Evolutionary conservation across 2,113 vertebrate species (phyloP).

Genomic region (Urocitellus parryii): DNA sequence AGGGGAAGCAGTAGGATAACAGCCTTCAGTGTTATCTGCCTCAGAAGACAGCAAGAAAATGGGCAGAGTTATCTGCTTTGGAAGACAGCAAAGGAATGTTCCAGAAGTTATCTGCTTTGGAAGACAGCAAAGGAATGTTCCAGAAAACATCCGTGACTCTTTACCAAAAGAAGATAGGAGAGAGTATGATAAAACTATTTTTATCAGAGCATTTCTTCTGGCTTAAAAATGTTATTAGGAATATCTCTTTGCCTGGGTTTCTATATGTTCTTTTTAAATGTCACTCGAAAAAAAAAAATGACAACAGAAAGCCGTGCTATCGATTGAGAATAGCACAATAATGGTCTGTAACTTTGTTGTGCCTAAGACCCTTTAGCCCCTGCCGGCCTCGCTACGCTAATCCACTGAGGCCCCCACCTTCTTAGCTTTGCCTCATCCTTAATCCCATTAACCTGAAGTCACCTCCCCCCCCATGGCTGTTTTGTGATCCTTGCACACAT

Average conservation of each 20-base stretch:
- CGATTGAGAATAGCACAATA: neutral
- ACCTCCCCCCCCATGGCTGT: neutral
- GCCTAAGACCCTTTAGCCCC: neutral
- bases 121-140: neutral
- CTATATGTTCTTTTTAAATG: neutral
- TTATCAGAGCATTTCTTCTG: neutral
- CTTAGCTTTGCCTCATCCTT: neutral
- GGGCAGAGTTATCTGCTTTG: neutral
- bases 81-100: neutral
- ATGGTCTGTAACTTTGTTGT: neutral
- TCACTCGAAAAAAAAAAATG: neutral
- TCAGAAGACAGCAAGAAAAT: neutral
- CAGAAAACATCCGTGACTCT: neutral
- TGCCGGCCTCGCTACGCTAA: neutral
- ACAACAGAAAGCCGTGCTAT: neutral
- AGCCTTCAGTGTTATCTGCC: neutral
- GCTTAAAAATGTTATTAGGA: neutral
- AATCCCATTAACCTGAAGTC: neutral
- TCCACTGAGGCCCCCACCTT: fast-evolving
- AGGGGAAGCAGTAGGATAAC: fast-evolving
- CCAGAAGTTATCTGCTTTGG: neutral
- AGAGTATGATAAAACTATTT: neutral
- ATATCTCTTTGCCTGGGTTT: neutral
- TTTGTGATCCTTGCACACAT: neutral
- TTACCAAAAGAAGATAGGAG: neutral